phyloP scores from a whole-genome alignment of 2,113 vertebrate species.

The Dicentrarchus labrax region DNA sequence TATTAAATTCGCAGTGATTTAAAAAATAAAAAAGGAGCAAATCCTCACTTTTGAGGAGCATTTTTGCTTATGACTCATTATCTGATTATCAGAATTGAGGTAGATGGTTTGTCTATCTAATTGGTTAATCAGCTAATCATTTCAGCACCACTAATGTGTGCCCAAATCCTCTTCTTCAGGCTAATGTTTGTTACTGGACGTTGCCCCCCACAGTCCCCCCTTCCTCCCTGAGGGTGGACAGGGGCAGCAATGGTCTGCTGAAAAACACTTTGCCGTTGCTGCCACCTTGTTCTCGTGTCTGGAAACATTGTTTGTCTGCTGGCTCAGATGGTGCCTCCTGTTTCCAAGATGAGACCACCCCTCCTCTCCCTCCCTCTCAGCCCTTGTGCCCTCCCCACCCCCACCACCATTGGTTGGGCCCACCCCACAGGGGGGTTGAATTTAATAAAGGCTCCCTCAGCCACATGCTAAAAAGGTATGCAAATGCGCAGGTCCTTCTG shows the following conservation, averaged over 20 bases:
- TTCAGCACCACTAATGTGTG: conserved; percentile 24
- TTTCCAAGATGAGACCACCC: conserved; percentile 66
- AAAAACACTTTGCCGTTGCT: conserved; percentile 48
- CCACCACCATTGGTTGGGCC: conserved; percentile 28
- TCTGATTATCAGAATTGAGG: neutral
- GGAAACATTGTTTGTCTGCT: conserved; percentile 74
- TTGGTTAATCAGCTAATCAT: conserved; percentile 21
- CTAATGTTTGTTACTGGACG: conserved; percentile 6
- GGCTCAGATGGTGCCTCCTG: conserved; percentile 77
- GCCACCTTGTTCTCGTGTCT: conserved; percentile 69
- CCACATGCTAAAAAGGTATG: conserved; percentile 82
- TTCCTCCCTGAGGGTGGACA: neutral
- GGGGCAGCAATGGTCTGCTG: conserved; percentile 3
- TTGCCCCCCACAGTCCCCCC: neutral
- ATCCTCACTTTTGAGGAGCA: neutral
- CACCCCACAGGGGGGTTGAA: conserved; percentile 75
- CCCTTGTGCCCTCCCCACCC: conserved; percentile 42
- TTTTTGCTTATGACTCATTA: conserved; percentile 3
- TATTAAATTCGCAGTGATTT: neutral
- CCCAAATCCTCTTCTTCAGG: neutral
- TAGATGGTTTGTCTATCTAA: neutral
- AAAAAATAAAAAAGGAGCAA: neutral
- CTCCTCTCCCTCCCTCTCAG: conserved; percentile 42
- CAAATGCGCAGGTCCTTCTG: conserved; percentile 81
- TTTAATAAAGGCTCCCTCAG: conserved; percentile 80